Percentiles rank a stretch among this genome's conserved stretches.
Evolutionary conservation across 2,113 vertebrate species (phyloP).

Genomic region (Malaclemys terrapin): DNA sequence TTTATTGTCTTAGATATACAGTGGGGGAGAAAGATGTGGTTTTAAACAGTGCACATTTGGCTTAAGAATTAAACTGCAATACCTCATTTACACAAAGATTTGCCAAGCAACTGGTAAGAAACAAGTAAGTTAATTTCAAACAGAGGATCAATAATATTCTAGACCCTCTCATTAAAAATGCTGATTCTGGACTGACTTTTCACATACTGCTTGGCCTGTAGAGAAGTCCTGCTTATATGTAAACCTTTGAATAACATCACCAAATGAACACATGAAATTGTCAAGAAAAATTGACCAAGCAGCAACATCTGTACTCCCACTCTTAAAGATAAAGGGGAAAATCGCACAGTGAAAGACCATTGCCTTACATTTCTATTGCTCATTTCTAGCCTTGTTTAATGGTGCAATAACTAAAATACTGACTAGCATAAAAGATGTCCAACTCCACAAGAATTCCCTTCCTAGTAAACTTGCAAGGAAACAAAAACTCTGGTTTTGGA

Average conservation of each 20-base stretch:
- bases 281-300: neutral
- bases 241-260: neutral
- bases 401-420: constrained; percentile 2
- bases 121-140: neutral
- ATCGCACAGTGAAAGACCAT: accelerated
- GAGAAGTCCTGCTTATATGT: neutral
- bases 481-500: constrained; percentile 4
- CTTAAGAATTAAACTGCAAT: neutral
- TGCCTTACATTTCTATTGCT: neutral
- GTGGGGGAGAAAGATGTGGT: neutral
- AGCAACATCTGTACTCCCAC: neutral
- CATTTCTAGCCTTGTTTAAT: neutral
- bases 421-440: neutral
- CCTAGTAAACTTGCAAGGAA: neutral
- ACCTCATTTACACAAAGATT: neutral
- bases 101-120: neutral
- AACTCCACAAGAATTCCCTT: neutral
- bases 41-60: neutral
- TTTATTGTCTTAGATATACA: neutral
- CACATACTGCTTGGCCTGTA: neutral
- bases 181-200: neutral
- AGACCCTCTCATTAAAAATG: neutral
- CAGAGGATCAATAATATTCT: neutral
- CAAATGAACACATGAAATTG: neutral
- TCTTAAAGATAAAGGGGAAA: neutral